Base-by-base conservation (phyloP, 2,113 vertebrate genomes). In the Eleginops maclovinus region DNA sequence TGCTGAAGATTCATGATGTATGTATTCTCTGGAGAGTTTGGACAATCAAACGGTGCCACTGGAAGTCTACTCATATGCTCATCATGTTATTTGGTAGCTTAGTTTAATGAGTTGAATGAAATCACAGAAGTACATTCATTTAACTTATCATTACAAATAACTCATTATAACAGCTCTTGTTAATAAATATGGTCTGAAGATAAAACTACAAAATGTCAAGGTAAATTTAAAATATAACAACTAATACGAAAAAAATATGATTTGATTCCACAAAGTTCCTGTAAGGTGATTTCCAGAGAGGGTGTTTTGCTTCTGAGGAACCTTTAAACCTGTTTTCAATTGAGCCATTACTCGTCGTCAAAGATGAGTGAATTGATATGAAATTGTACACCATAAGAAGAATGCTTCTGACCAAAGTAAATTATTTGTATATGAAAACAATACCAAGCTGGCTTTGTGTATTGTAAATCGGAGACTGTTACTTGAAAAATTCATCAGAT, bases 401-500 rank as follows among this genome's bases (percentile, higher is more conserved):
- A 59, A 65, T 47, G 21, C 41, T 9, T 82, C 22, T n/a, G 62
- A 55, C 4, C 16, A 8, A 15, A 56, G 17, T 50, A 5, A 41
- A 14, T n/a, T 41, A 26, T 17, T 46, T 12, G 17, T 14, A 15
- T 17, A 14, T 11, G 31, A 13, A 66, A 51, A 50, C 31, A 50
- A 19, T 44, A 53, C 24, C n/a, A 4, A 53, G 28, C 50, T 19
- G 44, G 8, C 24, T 69, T 4, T 1, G 4, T 28, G 49, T 46
- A 5, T 16, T 59, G 43, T 50, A 19, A 17, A 49, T 9, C 43
- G 49, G 31, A 55, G 14, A 11, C 15, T 65, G 50, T 60, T 28
- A 75, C n/a, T 54, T 72, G 5, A 40, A 46, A 77, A 63, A 46
- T 1, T 1, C 36, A 59, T 67, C 8, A 22, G 15, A 26, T 75